Evolutionary conservation across 2,113 vertebrate genomes (phyloP), one percentile per base, ranked within the genome.

Genomic region (Cyprinodon brontotheroides): DNA sequence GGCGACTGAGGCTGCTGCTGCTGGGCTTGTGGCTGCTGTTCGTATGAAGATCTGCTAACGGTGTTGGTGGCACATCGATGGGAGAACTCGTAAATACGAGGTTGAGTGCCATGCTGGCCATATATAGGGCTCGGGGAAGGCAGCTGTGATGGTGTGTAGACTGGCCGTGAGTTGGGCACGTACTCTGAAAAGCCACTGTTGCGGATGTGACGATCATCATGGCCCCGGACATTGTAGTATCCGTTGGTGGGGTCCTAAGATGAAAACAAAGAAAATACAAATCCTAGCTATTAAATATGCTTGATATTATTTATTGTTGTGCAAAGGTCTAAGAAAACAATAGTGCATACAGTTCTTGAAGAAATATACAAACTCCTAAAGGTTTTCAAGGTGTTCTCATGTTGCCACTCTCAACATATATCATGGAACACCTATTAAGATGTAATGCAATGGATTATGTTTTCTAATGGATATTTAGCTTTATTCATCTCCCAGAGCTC

Each of bases 201-300:
- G 48, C 92, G 88, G 53, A 94, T 86, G 20, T 94, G 84, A 3
- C 93, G 94, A 69, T 96, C 95, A 20, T 96, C 95, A 4, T 97
- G 94, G 69, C 95, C 96, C 15, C 93, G 95, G 4, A 98, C 96
- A 48, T 97, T 98, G 89, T 97, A 98, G 92, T 97, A 98, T 61
- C 96, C 96, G 0, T 97, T 96, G 37, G 96, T 96, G 65, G 96
- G 96, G 72, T 97, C 96, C 96, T 97, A 63, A 4, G 9, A 64
- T 65, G 53, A 39, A n/a, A 5, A 70, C 1, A 45, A 9, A n/a
- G 48, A 17, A 62, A 63, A 66, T 77, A n/a, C 0, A 20, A 60
- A 22, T 22, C 4, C 68, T 60, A 6, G 67, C 6, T 22, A 68
- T 59, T 4, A 22, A 66, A 38, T 41, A 62, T 37, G 38, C 17